These are phyloP conservation scores for Barnardius zonarius DNA, from an alignment of 2,113 vertebrate genomes.

Conservation along the genomic window DNA sequence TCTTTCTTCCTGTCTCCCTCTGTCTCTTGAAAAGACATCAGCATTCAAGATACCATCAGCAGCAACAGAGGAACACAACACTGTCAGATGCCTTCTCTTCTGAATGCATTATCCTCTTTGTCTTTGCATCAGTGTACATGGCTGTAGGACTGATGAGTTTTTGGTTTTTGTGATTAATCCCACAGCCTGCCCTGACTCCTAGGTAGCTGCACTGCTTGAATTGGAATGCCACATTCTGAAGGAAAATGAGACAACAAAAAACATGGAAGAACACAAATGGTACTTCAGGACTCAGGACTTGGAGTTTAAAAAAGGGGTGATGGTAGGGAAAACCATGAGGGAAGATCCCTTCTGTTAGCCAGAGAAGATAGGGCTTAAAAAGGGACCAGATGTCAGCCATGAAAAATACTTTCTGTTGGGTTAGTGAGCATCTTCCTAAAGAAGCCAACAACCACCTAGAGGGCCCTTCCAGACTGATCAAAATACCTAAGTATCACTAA, in stretches of 20 bases:
- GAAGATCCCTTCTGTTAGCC: neutral
- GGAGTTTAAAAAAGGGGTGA: neutral
- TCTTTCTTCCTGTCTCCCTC: neutral
- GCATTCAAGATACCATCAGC: neutral
- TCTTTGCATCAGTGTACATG: neutral
- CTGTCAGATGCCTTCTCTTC: neutral
- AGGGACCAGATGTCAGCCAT: neutral
- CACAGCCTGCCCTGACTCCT: neutral
- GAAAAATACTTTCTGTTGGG: neutral
- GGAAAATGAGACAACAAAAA: neutral
- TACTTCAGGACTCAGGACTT: neutral
- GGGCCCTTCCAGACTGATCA: neutral
- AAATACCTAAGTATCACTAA: neutral
- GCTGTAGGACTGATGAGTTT: neutral
- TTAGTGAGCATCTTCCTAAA: neutral
- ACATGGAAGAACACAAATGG: neutral
- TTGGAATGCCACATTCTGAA: neutral
- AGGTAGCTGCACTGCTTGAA: neutral
- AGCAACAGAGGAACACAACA: neutral
- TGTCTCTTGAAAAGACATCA: neutral
- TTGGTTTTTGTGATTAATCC: neutral
- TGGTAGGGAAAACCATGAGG: neutral
- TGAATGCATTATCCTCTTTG: neutral
- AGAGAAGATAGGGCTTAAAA: neutral
- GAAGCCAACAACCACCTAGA: neutral